Base-by-base conservation (phyloP, 2,113 vertebrate species). In the Bos javanicus region DNA sequence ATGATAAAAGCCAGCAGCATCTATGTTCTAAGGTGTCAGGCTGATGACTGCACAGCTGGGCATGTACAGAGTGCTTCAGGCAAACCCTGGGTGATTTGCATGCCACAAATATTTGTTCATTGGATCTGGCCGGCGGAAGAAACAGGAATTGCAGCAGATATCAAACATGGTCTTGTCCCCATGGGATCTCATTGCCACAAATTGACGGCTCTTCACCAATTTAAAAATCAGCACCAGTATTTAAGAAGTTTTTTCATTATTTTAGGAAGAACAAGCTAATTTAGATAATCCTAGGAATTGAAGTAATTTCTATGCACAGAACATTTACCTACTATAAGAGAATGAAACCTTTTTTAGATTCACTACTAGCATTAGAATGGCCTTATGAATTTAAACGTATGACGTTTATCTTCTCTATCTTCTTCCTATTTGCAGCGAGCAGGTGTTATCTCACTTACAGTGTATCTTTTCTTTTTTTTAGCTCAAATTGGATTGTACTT, bases 1-100 rank as follows among this genome's bases (percentile, higher is more conserved):
- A 33, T 23, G 96, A 93, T 95, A 84, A 97, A 96, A 84, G 88
- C 9, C 3, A 81, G n/a, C 56, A 97, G 57, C 14, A 57, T 95
- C 96, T 78, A 90, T 23, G 0, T 91, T 36, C 25, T 30, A 13
- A 95, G 33, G 90, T 90, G 36, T 97, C 93, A 78, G 56, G 56
- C 60, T 96, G 92, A 64, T 78, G 83, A 30, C 59, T 76, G 5
- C 13, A 46, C 60, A 82, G 90, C 71, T 98, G 92, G 95, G 94
- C 36, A 7, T 80, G 86, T 59, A 76, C 88, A 4, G 33, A 74
- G 86, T 80, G 88, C 62, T 6, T 0, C n/a, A 17, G 94, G 88
- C 95, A 97, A 96, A 59, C 46, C 23, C 43, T 76, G 30, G 28
- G 50, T 97, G 82, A 91, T 88, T 93, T 85, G 30, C 60, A 48